Base-by-base conservation (phyloP, 2,888 invertebrate species). In the Chrysotoxum bicinctum region DNA sequence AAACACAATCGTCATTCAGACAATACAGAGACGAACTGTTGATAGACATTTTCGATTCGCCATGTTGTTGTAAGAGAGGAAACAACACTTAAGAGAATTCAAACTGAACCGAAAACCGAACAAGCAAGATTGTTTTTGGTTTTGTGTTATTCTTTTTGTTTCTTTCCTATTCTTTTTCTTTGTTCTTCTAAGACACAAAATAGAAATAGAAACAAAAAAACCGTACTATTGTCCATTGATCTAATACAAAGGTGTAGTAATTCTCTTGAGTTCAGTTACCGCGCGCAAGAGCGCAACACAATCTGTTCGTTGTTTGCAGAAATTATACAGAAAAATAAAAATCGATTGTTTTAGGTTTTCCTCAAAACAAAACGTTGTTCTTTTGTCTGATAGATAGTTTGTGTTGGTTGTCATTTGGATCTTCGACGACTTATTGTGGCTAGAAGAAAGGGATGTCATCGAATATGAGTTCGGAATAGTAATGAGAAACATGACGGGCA, bases 11-110 rank as follows among this genome's bases (percentile, higher is more conserved):
- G 16, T 16, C 35, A 58, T 23, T 14, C 30, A 54, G 64, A 75
- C 80, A 75, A 80, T 80, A 62, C 54, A 76, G 45, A 83, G 83
- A 83, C 79, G 83, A 79, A 76, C 75, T 72, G 64, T 74, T 72
- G 70, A 80, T 75, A 75, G 75, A 84, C 84, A 82, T 23, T 66
- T 64, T n/a, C 6, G 32, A 48, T 45, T 45, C n/a, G 45, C 45
- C 19, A 60, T 60, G 40, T 40, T 66, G 52, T n/a, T 12, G 30
- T 68, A 48, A 50, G 58, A 69, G 75, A 80, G 68, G 62, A 64
- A 62, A 64, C 50, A 26, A 35, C 40, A 23, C 30, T 56, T 9
- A 40, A 64, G 62, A 62, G 50, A 74, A 80, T 45, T 21, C 48
- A 43, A 50, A 35, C 10, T 12, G 9, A 58, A 60, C 32, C 23